Evolutionary conservation across 1,140 invertebrate genomes (phyloP).

Genomic region (Aphelenchoides fujianensis): DNA sequence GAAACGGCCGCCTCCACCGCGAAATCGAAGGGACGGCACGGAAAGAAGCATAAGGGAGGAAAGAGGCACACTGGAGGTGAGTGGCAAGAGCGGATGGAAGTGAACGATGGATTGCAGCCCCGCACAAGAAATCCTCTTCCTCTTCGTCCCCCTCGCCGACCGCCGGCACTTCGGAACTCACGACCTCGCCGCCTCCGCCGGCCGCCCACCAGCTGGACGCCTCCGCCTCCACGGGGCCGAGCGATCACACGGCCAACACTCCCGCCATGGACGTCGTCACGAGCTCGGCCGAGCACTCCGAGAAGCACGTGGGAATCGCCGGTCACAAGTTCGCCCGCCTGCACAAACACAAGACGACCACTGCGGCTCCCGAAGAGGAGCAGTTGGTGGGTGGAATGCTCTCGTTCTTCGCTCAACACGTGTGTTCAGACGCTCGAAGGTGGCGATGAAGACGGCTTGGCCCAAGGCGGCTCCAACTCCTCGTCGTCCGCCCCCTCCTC

Average conservation of each 20-base stretch:
- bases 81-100: background rate
- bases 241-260: background rate
- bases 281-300: background rate
- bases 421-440: constrained; percentile 7
- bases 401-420: too few relatives aligned
- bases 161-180: background rate
- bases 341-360: background rate
- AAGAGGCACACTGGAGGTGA: background rate
- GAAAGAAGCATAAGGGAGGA: background rate
- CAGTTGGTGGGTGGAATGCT: too few relatives aligned
- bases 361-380: background rate
- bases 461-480: background rate
- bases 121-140: background rate
- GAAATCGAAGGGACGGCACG: background rate
- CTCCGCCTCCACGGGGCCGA: background rate
- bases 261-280: background rate
- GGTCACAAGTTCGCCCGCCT: constrained; percentile 4
- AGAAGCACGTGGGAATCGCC: constrained; percentile 8
- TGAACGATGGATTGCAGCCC: background rate
- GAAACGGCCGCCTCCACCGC: background rate
- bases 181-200: background rate
- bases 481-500: too few relatives aligned
- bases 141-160: background rate
- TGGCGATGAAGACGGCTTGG: background rate
- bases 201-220: background rate